These are phyloP conservation scores for Sebastes fasciatus DNA, from an alignment of 2,113 vertebrate genomes.

Conservation along the genomic window DNA sequence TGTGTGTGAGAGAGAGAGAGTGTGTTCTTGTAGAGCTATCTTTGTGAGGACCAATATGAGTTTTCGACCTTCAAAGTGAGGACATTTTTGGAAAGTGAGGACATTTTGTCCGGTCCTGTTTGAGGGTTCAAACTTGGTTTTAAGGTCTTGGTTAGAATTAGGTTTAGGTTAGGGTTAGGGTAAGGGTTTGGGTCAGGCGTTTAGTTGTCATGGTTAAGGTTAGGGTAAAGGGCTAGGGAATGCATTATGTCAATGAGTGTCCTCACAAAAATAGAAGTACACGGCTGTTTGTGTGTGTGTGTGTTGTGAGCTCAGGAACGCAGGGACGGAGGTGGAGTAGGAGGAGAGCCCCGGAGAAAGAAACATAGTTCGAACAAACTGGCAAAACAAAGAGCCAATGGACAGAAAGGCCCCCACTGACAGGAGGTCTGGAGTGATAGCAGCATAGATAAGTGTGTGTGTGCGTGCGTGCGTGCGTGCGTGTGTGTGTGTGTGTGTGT, in stretches of 20 bases:
- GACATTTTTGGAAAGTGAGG: no score
- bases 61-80: no score
- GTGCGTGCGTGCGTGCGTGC: not conserved
- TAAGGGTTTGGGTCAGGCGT: no score
- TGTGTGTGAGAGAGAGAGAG: not conserved
- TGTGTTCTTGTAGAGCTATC: not conserved
- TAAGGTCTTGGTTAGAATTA: no score
- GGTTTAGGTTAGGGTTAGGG: no score
- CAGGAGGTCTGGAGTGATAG: constrained; percentile 45
- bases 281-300: constrained; percentile 33
- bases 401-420: constrained; percentile 54
- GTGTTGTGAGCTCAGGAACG: constrained; percentile 71
- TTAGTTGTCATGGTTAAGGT: no score
- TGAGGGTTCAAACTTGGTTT: no score
- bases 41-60: no score
- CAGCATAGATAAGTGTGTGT: constrained; percentile 14
- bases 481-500: not conserved
- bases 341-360: constrained; percentile 72
- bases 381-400: constrained; percentile 78
- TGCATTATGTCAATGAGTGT: no score
- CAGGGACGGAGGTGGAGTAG: constrained; percentile 82
- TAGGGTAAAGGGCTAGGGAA: no score
- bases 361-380: constrained; percentile 60
- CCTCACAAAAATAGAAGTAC: no score
- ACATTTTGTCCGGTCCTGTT: no score